Base-by-base conservation (phyloP, 2,888 invertebrate species). In the Camptogramma bilineatum region DNA sequence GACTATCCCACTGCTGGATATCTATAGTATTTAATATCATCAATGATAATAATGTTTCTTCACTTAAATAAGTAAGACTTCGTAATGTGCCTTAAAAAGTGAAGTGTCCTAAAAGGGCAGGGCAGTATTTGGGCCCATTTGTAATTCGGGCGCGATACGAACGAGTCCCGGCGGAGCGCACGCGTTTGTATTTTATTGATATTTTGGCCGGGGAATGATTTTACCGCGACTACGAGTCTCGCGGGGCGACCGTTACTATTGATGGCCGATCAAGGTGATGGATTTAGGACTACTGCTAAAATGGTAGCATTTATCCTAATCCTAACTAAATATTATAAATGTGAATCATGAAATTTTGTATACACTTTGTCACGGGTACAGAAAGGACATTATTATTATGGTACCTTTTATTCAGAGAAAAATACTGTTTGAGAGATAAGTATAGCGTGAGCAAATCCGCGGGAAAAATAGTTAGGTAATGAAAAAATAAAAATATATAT, bases 201-300 rank as follows among this genome's bases (percentile, higher is more conserved):
- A 92, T 92, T 93, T 92, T 88, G 88, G 85, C 85, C 81, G 76
- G 71, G 87, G 91, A 91, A 93, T 92, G 91, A 91, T 92, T 91
- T 91, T 83, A 60, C 84, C 84, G 87, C 83, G 82, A 84, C 84
- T 81, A 91, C 83, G 88, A 83, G 82, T 79, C 91, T 88, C 91
- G 56, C 70, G 87, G 91, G 84, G 76, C 79, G 75, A 77, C 82
- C 84, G 86, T 86, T 87, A 80, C 81, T 90, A 90, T 91, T 90
- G 91, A 90, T 88, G 86, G 84, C 74, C 70, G 44, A 34, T 16
- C 70, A 84, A 77, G 81, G 85, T 78, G 82, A 78, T 82, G 87
- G 76, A 88, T 75, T 86, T 68, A 67, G 74, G 51, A 16, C 5
- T 46, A 19, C 21, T 18, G 31, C 4, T 18, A 21, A n/a, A 52